Evolutionary conservation across 2,888 invertebrate genomes (phyloP), one percentile per base, ranked within the genome.

Genomic region (Sphecodes monilicornis): DNA sequence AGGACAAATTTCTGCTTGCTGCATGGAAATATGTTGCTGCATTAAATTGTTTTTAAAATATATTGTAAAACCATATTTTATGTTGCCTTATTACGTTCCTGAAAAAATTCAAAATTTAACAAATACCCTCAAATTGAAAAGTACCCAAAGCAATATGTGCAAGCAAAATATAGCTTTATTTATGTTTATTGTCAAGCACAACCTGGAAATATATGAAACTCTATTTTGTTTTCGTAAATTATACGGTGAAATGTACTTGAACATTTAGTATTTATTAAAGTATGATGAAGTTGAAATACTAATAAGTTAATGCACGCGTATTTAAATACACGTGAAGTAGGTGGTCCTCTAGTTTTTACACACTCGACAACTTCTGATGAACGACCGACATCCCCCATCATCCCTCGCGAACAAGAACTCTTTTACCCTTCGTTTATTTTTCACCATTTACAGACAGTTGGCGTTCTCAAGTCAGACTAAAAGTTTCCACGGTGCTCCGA

Each of bases 391-490:
- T n/a, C 64, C 13, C 22, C 13, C 22, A 13, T 29, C 18, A n/a
- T 26, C 26, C 18, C 41, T 16, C 29, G 6, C 50, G 54, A 57
- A 54, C 66, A 36, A 36, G 64, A 73, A 77, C 54, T 57, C 10
- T 64, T 64, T 36, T 76, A 41, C 32, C n/a, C 13, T 4, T 64
- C 70, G 60, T 74, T 64, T 70, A 54, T 73, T 73, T 73, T 16
- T 54, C 50, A 46, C 39, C 80, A 75, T 78, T 86, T 78, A 74
- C 78, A 81, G 84, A 75, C 86, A 68, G 72, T 36, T 29, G 26
- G 43, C 84, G 72, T 84, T 84, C 84, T 84, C 84, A 84, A 84
- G 80, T 76, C 86, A 78, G 72, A 70, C 80, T 71, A 76, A 72
- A 81, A 85, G 57, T 78, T 84, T 86, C 76, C 76, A 36, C 72